phyloP scores from a whole-genome alignment of 2,888 invertebrate genomes.

The Cryptophagus acutangulus region DNA sequence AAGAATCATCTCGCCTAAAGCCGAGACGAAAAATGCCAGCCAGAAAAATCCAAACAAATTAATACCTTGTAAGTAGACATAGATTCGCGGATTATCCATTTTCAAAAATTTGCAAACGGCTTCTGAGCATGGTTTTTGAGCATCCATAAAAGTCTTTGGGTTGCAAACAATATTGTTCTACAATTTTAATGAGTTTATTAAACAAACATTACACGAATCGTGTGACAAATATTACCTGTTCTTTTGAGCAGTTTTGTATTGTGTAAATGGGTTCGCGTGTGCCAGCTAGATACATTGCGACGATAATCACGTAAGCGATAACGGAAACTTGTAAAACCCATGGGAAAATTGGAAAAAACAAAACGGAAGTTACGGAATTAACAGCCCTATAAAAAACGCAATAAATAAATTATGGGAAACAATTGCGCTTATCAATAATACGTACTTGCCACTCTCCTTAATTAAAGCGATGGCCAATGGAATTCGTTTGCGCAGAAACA shows the following conservation, averaged over 20 bases:
- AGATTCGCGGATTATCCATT: constrained; percentile 53
- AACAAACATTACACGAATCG: too few species aligned
- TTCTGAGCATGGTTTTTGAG: constrained; percentile 33
- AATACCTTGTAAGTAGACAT: constrained; percentile 52
- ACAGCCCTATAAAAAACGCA: constrained; percentile 67
- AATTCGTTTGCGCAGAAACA: constrained; percentile 81
- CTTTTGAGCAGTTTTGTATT: constrained; percentile 43
- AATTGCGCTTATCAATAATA: too few species aligned
- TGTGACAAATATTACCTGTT: too few species aligned
- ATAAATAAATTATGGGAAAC: too few species aligned
- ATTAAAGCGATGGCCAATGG: constrained; percentile 86
- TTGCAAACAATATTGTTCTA: constrained; percentile 22
- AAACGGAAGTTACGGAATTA: constrained; percentile 72
- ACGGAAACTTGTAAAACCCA: constrained; percentile 76
- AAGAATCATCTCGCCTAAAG: constrained; percentile 85
- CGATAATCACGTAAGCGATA: constrained; percentile 64
- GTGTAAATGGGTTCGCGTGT: constrained; percentile 62
- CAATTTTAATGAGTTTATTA: constrained; percentile 23
- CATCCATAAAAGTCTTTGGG: constrained; percentile 15
- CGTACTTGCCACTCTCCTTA: constrained; percentile 83
- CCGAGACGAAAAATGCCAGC: constrained; percentile 85
- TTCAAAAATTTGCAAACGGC: constrained; percentile 57
- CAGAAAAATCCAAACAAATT: constrained; percentile 85
- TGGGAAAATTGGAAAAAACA: constrained; percentile 88
- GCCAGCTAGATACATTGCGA: constrained; percentile 67